Evolutionary conservation across 1,140 invertebrate species (phyloP), one percentile per base, ranked within the genome.

Genomic region (Chironomus striatipennis): DNA sequence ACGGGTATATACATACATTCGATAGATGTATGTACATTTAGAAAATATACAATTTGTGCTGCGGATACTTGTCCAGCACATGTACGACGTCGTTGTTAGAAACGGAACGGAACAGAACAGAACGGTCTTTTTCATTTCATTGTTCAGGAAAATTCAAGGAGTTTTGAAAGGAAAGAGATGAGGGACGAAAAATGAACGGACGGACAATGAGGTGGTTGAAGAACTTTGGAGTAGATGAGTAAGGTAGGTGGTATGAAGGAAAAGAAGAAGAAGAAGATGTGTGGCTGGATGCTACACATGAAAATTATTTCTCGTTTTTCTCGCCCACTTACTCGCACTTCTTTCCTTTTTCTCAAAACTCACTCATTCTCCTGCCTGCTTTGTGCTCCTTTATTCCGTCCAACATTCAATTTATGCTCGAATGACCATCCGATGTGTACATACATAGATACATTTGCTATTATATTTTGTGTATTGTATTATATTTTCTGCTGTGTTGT

Each of bases 371-470:
- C 5, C 24, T 5, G 2, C 24, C 24, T 2, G 5, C 24, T 34
- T n/a, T n/a, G n/a, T n/a, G n/a, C n/a, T 1, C 24, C 24, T 34
- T 34, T 5, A 34, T 10, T 21, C 20, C 20, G 20, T 21, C 18
- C 65, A 70, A 70, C 65, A 70, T 70, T 70, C 65, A 70, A 70
- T 70, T 70, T 70, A 70, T 20, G 18, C 65, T 70, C 65, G 65
- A 70, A 70, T 70, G 65, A 70, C 20, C 65, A 21, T 70, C n/a
- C 65, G n/a, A 18, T 70, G 65, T 20, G 7, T 18, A 20, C 64
- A n/a, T 15, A n/a, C 47, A n/a, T 34, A 34, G 24, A 57, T 57
- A 15, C n/a, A 57, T 57, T 57, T 57, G 12, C 47, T 57, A 57
- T 34, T 1, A 34, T 34, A 34, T 34, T 34, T 34, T 47, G 43